Evolutionary conservation across 2,113 vertebrate species (phyloP).

Genomic region (Erpornis zantholeuca): DNA sequence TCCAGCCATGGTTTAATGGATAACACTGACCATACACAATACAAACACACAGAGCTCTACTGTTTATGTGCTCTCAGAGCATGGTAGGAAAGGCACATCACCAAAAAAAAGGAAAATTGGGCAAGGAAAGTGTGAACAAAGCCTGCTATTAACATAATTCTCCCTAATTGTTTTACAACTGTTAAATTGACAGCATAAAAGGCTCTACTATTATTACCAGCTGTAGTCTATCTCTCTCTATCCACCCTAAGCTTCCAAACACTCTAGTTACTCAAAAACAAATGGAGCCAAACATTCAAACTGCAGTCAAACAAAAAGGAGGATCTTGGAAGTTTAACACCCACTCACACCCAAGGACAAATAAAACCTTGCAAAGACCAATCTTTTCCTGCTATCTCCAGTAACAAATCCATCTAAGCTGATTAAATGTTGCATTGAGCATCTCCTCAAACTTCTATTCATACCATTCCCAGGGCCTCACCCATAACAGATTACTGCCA

Average conservation of each 20-base stretch:
- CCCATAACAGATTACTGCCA: not conserved
- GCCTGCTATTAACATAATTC: conserved; percentile 51
- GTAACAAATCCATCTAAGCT: not conserved
- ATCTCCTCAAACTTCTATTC: not conserved
- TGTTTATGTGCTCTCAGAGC: not conserved
- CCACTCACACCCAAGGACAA: not conserved
- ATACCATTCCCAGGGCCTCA: not conserved
- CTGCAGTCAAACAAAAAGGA: not conserved
- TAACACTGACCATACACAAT: conserved; percentile 43
- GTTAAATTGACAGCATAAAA: conserved; percentile 53
- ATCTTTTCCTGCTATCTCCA: not conserved
- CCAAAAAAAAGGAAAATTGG: not conserved
- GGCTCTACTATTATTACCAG: conserved; percentile 34
- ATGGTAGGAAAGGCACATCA: not conserved
- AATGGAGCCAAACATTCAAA: not conserved
- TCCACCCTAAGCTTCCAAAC: conserved; percentile 28
- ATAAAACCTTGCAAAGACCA: not conserved
- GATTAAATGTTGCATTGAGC: not conserved
- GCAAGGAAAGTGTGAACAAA: conserved; percentile 48
- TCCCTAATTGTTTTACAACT: conserved; percentile 59
- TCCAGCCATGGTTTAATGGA: conserved; percentile 26
- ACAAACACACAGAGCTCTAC: conserved; percentile 24
- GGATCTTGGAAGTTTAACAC: not conserved
- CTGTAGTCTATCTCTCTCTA: not conserved
- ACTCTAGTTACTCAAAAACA: conserved; percentile 1